Evolutionary conservation across 2,888 invertebrate species (phyloP).

Genomic region (Caenorhabditis plicata): DNA sequence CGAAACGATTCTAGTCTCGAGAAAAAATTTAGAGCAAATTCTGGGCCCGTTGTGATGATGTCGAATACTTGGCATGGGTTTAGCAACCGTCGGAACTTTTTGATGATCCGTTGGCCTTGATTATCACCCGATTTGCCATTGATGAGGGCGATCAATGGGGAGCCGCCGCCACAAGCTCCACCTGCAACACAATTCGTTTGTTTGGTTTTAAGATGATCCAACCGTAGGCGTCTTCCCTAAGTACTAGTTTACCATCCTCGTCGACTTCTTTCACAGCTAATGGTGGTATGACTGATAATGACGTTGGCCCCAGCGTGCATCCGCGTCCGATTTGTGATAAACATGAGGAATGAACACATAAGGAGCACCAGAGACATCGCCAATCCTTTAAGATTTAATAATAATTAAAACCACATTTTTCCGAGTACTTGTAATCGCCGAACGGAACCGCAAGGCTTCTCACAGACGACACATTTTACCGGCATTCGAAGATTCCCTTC

Average conservation of each 20-base stretch:
- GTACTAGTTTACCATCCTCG: slow-evolving; percentile 18
- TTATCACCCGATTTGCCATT: slow-evolving; percentile 97
- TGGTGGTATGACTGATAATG: slow-evolving; percentile 90
- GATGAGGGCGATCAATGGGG: slow-evolving; percentile 86
- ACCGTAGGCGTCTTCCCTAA: slow-evolving; percentile 43
- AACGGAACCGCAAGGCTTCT: slow-evolving; percentile 94
- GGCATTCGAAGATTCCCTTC: slow-evolving; percentile 94
- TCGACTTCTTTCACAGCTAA: slow-evolving; percentile 73
- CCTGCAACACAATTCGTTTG: background rate
- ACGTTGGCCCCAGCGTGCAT: slow-evolving; percentile 84
- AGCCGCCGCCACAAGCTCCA: slow-evolving; percentile 14
- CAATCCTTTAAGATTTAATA: slow-evolving; percentile 78
- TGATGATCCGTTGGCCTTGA: slow-evolving; percentile 91
- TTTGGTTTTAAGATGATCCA: no score
- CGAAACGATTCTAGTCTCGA: slow-evolving; percentile 92
- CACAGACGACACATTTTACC: slow-evolving; percentile 87
- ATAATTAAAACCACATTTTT: background rate
- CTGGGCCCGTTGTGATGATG: slow-evolving; percentile 81
- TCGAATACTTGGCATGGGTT: slow-evolving; percentile 98
- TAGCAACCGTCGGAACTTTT: slow-evolving; percentile 85
- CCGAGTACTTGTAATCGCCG: slow-evolving; percentile 15
- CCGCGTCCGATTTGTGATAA: slow-evolving; percentile 75
- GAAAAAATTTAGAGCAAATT: slow-evolving; percentile 85
- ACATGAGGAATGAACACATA: slow-evolving; percentile 71
- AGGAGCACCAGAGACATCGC: slow-evolving; percentile 93